Evolutionary conservation across 1,140 invertebrate species (phyloP).

Genomic region (Pemphigus obesinymphae): DNA sequence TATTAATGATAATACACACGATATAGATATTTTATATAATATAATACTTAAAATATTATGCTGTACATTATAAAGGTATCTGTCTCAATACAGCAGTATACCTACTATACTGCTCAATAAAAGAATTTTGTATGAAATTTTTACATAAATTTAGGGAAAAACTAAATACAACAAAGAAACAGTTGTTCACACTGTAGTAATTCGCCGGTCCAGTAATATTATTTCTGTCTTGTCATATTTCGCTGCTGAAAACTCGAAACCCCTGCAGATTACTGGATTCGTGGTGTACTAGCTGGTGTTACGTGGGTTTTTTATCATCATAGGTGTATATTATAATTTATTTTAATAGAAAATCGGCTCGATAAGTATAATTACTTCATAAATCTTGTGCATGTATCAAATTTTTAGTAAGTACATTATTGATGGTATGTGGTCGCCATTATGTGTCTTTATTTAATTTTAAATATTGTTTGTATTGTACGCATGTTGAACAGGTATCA

Average conservation of each 20-base stretch:
- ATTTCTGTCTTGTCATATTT: conserved; percentile 38
- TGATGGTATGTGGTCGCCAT: neutral
- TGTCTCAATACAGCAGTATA: too few relatives aligned
- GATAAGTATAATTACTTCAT: too few relatives aligned
- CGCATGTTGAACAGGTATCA: neutral
- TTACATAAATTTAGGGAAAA: too few relatives aligned
- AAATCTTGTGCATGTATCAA: neutral
- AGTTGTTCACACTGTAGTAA: conserved; percentile 34
- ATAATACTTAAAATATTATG: too few relatives aligned
- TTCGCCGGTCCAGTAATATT: conserved; percentile 22
- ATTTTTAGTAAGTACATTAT: neutral
- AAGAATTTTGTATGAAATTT: too few relatives aligned
- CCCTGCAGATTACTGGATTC: neutral
- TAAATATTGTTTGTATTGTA: neutral
- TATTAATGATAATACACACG: too few relatives aligned
- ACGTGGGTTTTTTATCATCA: neutral
- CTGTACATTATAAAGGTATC: too few relatives aligned
- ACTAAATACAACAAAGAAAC: too few relatives aligned
- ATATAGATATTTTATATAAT: too few relatives aligned
- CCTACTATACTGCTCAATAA: too few relatives aligned
- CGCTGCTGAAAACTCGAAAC: conserved; percentile 5
- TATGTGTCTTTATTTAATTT: neutral
- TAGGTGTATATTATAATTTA: neutral
- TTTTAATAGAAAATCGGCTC: neutral
- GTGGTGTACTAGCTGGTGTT: neutral